A percentile compares a stretch with the other conserved stretches of the same genome.
Evolutionary conservation across 2,888 invertebrate genomes (phyloP).

Genomic region (Dicroscelio sp.): DNA sequence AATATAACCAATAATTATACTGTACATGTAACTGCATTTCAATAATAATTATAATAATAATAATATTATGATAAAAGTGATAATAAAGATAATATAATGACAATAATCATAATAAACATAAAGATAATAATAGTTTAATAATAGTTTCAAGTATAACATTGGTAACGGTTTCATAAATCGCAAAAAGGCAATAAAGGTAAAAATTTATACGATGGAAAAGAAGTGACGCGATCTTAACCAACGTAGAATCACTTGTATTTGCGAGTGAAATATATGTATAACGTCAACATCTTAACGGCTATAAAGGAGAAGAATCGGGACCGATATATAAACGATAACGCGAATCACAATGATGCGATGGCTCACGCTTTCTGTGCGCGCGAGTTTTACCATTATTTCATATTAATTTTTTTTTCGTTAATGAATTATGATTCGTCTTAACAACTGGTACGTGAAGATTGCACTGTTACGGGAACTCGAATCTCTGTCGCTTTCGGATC

Average conservation of each 20-base stretch:
- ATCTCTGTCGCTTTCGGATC: conserved; percentile 77
- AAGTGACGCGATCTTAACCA: conserved; percentile 83
- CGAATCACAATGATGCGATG: conserved; percentile 91
- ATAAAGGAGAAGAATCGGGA: conserved; percentile 86
- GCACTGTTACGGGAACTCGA: conserved; percentile 89
- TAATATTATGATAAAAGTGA: conserved; percentile 87
- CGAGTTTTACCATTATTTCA: conserved; percentile 81
- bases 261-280: conserved; percentile 90
- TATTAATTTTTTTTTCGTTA: conserved; percentile 80
- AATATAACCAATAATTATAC: conserved; percentile 82
- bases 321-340: conserved; percentile 91
- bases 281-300: conserved; percentile 91
- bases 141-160: conserved; percentile 89
- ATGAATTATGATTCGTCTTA: conserved; percentile 90
- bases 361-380: conserved; percentile 82
- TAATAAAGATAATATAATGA: conserved; percentile 88
- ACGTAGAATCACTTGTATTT: conserved; percentile 86
- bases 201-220: conserved; percentile 79
- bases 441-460: conserved; percentile 91
- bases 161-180: conserved; percentile 89
- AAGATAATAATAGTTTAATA: conserved; percentile 86
- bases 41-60: conserved; percentile 87
- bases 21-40: conserved; percentile 82
- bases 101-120: conserved; percentile 88
- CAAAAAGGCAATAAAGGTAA: conserved; percentile 86